phyloP scores from a whole-genome alignment of 2,888 invertebrate genomes.

The Volucella zonaria region DNA sequence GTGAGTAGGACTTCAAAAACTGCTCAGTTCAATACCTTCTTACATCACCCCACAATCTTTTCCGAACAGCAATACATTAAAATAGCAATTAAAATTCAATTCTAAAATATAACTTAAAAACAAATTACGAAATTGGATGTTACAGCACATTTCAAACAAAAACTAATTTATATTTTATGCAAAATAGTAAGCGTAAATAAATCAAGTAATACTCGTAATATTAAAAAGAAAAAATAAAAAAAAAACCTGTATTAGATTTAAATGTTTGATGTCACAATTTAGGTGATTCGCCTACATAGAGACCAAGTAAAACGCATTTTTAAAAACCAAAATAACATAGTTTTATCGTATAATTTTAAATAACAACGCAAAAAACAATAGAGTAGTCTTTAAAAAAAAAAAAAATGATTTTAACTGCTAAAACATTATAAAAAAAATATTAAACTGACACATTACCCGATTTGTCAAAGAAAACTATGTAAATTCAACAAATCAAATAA shows the following conservation, averaged over 20 bases:
- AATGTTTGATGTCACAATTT: constrained; percentile 70
- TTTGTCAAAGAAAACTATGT: constrained; percentile 44
- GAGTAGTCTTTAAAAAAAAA: not conserved
- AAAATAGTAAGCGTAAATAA: constrained; percentile 4
- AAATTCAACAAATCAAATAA: not conserved
- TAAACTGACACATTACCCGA: constrained; percentile 42
- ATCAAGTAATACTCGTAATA: constrained; percentile 27
- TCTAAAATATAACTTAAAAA: constrained; percentile 14
- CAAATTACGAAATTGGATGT: constrained; percentile 46
- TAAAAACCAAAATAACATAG: constrained; percentile 25
- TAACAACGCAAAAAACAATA: constrained; percentile 8
- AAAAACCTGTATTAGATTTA: constrained; percentile 59
- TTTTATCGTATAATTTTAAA: not conserved
- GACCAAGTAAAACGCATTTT: constrained; percentile 69
- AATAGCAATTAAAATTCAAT: constrained; percentile 5
- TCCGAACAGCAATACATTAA: not conserved
- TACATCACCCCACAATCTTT: not conserved
- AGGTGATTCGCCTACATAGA: constrained; percentile 69
- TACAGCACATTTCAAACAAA: constrained; percentile 47
- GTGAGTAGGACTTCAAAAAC: too few relatives aligned
- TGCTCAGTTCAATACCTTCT: not conserved
- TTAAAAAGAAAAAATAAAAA: constrained; percentile 24
- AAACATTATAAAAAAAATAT: constrained; percentile 32
- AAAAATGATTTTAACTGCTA: constrained; percentile 47
- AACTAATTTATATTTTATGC: constrained; percentile 34